Base-by-base conservation (phyloP, 2,888 invertebrate genomes). In the Aradus depressus region DNA sequence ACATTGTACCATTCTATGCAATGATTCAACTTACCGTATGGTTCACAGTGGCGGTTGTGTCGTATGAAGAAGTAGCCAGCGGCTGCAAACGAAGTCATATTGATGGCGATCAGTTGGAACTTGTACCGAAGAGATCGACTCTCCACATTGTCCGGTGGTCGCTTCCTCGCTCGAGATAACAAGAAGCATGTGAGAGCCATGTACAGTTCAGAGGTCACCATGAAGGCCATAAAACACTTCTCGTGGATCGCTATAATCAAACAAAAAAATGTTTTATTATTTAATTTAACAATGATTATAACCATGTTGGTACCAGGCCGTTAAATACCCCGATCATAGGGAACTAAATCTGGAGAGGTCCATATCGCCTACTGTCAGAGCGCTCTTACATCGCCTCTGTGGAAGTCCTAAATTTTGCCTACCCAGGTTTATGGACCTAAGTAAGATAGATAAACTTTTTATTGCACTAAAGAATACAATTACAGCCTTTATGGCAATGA, bases 1-100 rank as follows among this genome's bases (percentile, higher is more conserved):
- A n/a, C n/a, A n/a, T n/a, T n/a, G n/a, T n/a, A n/a, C n/a, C n/a
- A n/a, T 28, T 37, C 16, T 37, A n/a, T 37, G 6, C 6, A 12
- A 6, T 41, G 16, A 38, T 35, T 52, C 5, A 51, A 67, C 78
- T 80, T 75, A 89, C 93, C 83, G 67, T 89, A 84, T 37, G 91
- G 82, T 73, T 97, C 95, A 71, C 96, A 97, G 60, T 81, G 79
- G 21, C 76, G 75, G 68, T 96, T 96, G 67, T 96, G 96, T 59
- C 95, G 75, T 63, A 87, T 73, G 66, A 90, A 97, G 65, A 86
- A 88, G 67, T 91, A 95, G 43, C 82, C 80, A 32, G 92, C 89
- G 60, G 80, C 68, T 34, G 81, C 66, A 69, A 90, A 85, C 54
- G 83, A 80, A 26, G 73, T 64, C 39, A 88, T 69, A 70, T 93